These are phyloP conservation scores for Drosophila dunni DNA, from an alignment of 1,140 invertebrate genomes.

Conservation along the genomic window DNA sequence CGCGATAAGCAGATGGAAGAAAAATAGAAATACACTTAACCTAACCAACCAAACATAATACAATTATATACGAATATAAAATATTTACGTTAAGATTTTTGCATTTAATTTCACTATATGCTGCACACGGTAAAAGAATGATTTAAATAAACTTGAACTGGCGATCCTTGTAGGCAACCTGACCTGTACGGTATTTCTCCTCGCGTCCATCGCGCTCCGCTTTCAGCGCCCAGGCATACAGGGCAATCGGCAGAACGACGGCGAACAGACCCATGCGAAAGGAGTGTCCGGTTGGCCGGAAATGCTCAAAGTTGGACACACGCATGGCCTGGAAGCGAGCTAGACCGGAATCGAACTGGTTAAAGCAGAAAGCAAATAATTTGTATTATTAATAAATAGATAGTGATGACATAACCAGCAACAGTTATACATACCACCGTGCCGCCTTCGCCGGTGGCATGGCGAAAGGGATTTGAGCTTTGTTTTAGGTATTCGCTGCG, in stretches of 20 bases:
- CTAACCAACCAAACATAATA: conserved; percentile 6
- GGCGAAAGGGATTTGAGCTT: conserved; percentile 87
- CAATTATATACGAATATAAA: conserved; percentile 10
- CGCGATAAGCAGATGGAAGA: conserved; percentile 97
- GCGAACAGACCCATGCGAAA: conserved; percentile 85
- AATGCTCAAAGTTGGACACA: conserved; percentile 87
- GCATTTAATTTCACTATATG: conserved; percentile 62
- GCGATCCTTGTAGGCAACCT: conserved; percentile 90
- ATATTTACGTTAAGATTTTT: conserved; percentile 34
- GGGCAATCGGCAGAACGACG: conserved; percentile 87
- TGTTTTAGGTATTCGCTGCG: conserved; percentile 89
- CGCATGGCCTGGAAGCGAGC: conserved; percentile 89
- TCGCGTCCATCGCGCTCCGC: conserved; percentile 86
- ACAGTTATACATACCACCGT: conserved; percentile 86
- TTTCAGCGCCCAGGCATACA: conserved; percentile 86
- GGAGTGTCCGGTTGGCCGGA: conserved; percentile 88
- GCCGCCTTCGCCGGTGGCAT: conserved; percentile 86
- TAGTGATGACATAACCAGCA: conserved; percentile 82
- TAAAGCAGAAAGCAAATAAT: conserved; percentile 28
- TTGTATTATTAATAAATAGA: conserved; percentile 9
- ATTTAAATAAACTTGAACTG: conserved; percentile 86
- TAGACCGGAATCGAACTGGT: conserved; percentile 90
- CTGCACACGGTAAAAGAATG: conserved; percentile 29
- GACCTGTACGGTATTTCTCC: conserved; percentile 87
- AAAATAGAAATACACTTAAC: conserved; percentile 84